Conservation (phyloP, 2,888 invertebrate genomes). For the Allophyes oxyacanthae region DNA sequence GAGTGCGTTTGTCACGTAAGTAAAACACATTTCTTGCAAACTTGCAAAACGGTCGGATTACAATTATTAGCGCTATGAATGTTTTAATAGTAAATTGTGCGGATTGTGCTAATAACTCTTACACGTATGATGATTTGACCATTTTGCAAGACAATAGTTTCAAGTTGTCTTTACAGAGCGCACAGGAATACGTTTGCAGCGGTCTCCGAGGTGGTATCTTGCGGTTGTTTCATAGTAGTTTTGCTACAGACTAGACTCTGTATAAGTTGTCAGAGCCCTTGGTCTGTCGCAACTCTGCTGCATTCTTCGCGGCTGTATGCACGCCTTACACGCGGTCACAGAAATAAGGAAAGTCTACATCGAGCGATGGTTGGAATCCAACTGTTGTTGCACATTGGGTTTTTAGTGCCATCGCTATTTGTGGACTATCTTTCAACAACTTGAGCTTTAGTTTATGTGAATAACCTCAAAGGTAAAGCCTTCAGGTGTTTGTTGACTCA, state of each 20-base stretch:
- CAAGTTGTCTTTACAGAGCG: conserved; percentile 66
- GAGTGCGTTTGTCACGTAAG: conserved; percentile 58
- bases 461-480: conserved; percentile 58
- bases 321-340: conserved; percentile 66
- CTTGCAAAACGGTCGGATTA: conserved; percentile 61
- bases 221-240: conserved; percentile 65
- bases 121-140: conserved; percentile 36
- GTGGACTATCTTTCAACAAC: conserved; percentile 80
- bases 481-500: conserved; percentile 30
- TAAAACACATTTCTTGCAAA: conserved; percentile 50
- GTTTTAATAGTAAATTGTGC: no score
- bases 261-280: conserved; percentile 70
- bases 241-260: conserved; percentile 80
- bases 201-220: conserved; percentile 57
- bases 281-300: conserved; percentile 76
- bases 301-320: conserved; percentile 69
- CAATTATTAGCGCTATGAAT: conserved; percentile 2
- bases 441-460: conserved; percentile 60
- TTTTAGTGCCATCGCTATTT: conserved; percentile 85
- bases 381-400: conserved; percentile 84
- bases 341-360: conserved; percentile 75
- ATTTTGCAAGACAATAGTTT: conserved; percentile 55
- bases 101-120: neutral
- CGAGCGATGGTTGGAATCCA: conserved; percentile 86
- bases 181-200: conserved; percentile 57